Base-by-base conservation (phyloP, 2,797 vertebrate species). In the Poecile montanus region DNA sequence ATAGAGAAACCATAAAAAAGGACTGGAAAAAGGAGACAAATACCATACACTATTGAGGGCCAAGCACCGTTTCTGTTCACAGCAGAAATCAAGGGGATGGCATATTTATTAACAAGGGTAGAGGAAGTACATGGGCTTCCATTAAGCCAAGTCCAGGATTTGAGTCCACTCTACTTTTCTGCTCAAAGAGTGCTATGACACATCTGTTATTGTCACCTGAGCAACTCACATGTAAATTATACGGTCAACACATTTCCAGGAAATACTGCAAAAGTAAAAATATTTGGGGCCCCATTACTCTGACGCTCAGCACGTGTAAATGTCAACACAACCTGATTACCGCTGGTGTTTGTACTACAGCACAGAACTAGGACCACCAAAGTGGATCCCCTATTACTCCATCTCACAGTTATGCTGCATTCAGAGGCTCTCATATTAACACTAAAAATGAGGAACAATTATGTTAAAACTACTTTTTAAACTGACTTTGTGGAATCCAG, bases 231-330 rank as follows among this genome's bases (percentile, higher is more conserved):
- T 61, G 47, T 56, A 87, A 94, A 94, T 91, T 86, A 91, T 3
- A 82, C 8, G 19, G 75, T 53, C 45, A 77, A 87, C 40, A 68
- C 54, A 58, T 71, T 30, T 83, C 75, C 93, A 95, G 93, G 92
- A 95, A 95, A 94, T 87, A 51, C 77, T 74, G 58, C 71, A 91
- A 92, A 95, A 95, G 60, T 21, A 74, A 71, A 95, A 87, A 60
- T 73, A 86, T 81, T 57, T 74, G 34, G 27, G 61, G 56, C 47
- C 78, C 74, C 42, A 56, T 87, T 80, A 50, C 26, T 89, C 63
- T 73, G 23, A 32, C 12, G 4, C 20, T 84, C 67, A 68, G 15
- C 40, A 54, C 30, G 63, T 0, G 2, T 60, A 88, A 90, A 92
- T 3, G 61, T 67, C 34, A 62, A 62, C 1, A 6, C 16, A 76